phyloP scores from a whole-genome alignment of 2,888 invertebrate genomes.

The Tenthredo livida region DNA sequence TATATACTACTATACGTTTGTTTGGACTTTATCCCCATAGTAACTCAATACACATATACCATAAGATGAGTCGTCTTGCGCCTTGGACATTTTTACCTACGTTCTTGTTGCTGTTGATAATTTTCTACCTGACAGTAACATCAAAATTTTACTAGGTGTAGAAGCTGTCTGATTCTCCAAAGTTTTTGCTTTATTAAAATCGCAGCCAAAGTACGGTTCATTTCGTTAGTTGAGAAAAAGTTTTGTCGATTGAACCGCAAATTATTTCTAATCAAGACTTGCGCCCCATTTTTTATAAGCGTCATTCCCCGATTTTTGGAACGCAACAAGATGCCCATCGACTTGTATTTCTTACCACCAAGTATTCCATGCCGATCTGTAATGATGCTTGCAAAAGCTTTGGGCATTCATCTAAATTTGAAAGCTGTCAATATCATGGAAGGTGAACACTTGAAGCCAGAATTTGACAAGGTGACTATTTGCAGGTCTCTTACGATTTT shows the following conservation, averaged over 20 bases:
- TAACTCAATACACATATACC: not conserved
- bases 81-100: not conserved
- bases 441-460: constrained; percentile 84
- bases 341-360: constrained; percentile 84
- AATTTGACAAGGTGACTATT: constrained; percentile 83
- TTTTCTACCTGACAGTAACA: not conserved
- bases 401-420: constrained; percentile 84
- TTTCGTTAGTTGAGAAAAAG: not conserved
- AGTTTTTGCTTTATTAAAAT: not conserved
- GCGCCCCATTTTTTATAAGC: not conserved
- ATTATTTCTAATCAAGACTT: not conserved
- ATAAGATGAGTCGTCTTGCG: not conserved
- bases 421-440: constrained; percentile 82
- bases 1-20: not conserved
- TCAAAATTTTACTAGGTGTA: not conserved
- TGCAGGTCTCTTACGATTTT: not conserved
- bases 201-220: not conserved
- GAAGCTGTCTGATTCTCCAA: not conserved
- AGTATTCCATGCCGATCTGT: constrained; percentile 85
- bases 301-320: constrained; percentile 48
- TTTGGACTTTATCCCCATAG: constrained; percentile 43
- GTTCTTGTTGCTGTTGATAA: not conserved
- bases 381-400: constrained; percentile 82
- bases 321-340: constrained; percentile 75
- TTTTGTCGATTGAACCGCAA: not conserved